Evolutionary conservation across 2,888 invertebrate genomes (phyloP).

Genomic region (Phania funesta): DNA sequence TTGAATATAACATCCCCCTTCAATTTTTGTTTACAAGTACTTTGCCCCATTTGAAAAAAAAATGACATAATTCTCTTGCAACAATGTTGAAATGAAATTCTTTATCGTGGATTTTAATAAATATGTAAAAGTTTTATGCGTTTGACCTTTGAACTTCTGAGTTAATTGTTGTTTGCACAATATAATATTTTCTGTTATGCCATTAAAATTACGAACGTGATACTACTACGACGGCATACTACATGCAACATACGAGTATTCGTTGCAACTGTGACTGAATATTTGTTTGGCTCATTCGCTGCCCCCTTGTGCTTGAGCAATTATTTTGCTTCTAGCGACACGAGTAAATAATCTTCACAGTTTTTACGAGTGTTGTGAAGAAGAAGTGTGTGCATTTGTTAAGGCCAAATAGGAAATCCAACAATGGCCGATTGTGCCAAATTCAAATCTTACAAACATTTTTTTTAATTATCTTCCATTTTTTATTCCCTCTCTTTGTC

Average conservation of each 20-base stretch:
- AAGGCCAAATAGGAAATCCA: constrained; percentile 37
- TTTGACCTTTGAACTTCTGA: constrained; percentile 77
- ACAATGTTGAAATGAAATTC: neutral
- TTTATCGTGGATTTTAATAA: neutral
- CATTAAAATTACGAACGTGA: neutral
- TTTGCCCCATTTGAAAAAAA: neutral
- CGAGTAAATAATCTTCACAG: constrained; percentile 37
- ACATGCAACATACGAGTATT: neutral
- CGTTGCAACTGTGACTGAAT: constrained; percentile 6
- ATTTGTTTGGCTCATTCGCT: too few relatives aligned
- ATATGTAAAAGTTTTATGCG: constrained; percentile 19
- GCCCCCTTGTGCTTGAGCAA: too few relatives aligned
- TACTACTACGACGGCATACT: neutral
- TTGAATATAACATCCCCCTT: too few relatives aligned
- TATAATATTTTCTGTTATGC: constrained; percentile 47
- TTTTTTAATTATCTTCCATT: constrained; percentile 34
- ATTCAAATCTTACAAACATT: constrained; percentile 31
- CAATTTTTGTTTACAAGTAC: too few relatives aligned
- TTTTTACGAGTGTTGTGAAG: constrained; percentile 14
- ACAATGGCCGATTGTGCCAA: constrained; percentile 45
- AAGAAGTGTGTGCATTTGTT: constrained; percentile 1
- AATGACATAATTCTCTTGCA: neutral
- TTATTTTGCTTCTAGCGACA: neutral
- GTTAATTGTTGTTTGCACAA: constrained; percentile 74
- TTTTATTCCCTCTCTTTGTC: neutral